Conservation (phyloP, 2,888 invertebrate species). For the Oscheius myriophilus region DNA sequence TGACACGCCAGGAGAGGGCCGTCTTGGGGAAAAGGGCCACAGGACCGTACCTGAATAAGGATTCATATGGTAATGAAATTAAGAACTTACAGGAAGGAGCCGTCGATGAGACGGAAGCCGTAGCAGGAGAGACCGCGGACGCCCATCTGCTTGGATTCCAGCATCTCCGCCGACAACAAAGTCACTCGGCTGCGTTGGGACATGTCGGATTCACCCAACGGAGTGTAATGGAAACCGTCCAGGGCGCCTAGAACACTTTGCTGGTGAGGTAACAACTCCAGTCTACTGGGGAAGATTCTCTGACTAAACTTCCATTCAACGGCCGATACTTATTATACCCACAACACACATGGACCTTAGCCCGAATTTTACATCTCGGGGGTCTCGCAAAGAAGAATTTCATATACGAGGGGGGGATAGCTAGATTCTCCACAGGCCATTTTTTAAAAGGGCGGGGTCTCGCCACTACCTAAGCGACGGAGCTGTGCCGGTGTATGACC, state of each 20-base stretch:
- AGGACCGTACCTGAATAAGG: conserved; percentile 59
- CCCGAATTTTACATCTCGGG: too few species aligned
- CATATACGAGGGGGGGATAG: too few species aligned
- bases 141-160: conserved; percentile 60
- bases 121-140: conserved; percentile 60
- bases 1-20: conserved; percentile 68
- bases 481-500: too few species aligned
- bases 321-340: too few species aligned
- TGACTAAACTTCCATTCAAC: too few species aligned
- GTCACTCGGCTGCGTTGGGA: conserved; percentile 58
- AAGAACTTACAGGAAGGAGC: conserved; percentile 56
- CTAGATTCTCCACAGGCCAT: too few species aligned
- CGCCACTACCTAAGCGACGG: too few species aligned
- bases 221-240: conserved; percentile 55
- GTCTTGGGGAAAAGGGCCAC: conserved; percentile 68
- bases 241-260: conserved; percentile 48
- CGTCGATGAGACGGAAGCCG: conserved; percentile 67
- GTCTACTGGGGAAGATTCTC: too few species aligned
- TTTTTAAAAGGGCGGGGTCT: too few species aligned
- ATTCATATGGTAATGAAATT: conserved; percentile 14
- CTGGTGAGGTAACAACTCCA: too few species aligned
- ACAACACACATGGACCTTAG: too few species aligned
- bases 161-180: conserved; percentile 62
- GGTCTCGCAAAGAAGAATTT: too few species aligned
- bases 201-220: conserved; percentile 63